Base-by-base conservation (phyloP, 2,797 vertebrate species). In the Amblyopsis hoosieri region DNA sequence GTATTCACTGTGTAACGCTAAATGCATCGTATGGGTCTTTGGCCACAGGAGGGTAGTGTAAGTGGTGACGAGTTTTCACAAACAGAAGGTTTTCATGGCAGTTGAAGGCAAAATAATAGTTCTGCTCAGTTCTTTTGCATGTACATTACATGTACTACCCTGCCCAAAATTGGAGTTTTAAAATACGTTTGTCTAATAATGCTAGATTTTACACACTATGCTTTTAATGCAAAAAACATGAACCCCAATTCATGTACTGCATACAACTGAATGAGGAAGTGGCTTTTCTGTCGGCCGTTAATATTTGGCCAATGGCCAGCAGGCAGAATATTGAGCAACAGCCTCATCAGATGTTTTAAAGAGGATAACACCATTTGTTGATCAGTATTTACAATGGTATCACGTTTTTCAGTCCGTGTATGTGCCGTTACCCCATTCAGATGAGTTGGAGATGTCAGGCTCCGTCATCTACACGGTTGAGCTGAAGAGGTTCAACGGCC, bases 391-490 rank as follows among this genome's bases (percentile, higher is more conserved):
- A 7, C n/a, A 2, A 3, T 45, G 1, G 6, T 13, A 48, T 29
- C 45, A 14, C 13, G 14, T 42, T 8, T 47, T 4, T 51, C 8
- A 14, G 14, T 29, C 3, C 54, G 42, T 46, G 7, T 57, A 4
- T 55, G 14, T 51, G 3, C 14, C 62, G 37, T 73, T 15, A 57
- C 5, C 37, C 9, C 11, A 2, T 48, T 6, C 77, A 99, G 98
- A 99, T 45, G 98, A 99, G 74, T 91, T 98, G 85, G 97, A 99
- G 87, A 95, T 95, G 60, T 96, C 95, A 0, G 96, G 96, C 5
- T 97, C 97, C 8, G 95, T 99, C 60, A 98, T 97, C 87, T 99
- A 99, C 90, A 99, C 97, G 0, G 97, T 99, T 54, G 97, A 99
- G 77, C 84, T 99, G 76, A 99, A 98, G 79, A 85, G 98, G 54